Percentiles rank a stretch among this genome's conserved stretches.
Evolutionary conservation across 2,888 invertebrate species (phyloP).

Genomic region (Tipula lateralis): DNA sequence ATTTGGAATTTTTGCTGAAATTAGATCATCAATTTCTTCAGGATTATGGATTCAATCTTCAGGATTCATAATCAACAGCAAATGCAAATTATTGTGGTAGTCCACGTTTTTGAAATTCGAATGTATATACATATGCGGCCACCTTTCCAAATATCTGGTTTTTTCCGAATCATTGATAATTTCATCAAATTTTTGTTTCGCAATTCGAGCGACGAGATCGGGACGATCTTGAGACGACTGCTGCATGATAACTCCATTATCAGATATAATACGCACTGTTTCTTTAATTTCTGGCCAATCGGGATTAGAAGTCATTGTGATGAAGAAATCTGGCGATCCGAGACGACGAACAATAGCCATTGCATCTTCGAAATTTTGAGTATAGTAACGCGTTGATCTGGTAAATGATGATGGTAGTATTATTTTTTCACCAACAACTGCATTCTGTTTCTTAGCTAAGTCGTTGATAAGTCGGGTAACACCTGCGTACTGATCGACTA

Average conservation of each 20-base stretch:
- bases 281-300: no score
- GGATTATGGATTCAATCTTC: not conserved
- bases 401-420: not conserved
- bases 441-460: not conserved
- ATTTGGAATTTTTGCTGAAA: not conserved
- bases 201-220: not conserved
- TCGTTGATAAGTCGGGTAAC: not conserved
- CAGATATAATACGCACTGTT: not conserved
- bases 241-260: no score
- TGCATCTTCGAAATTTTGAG: not conserved
- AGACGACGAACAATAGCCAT: no score
- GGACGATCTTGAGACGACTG: no score
- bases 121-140: not conserved
- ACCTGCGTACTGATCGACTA: not conserved
- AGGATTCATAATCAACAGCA: not conserved
- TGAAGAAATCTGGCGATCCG: no score
- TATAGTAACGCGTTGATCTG: not conserved
- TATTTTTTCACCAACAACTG: not conserved
- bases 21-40: not conserved
- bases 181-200: not conserved
- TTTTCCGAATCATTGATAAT: not conserved
- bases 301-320: no score
- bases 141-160: conserved; percentile 13
- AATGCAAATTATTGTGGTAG: not conserved
- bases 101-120: not conserved